A percentile compares a stretch with the other conserved stretches of the same genome.
Conservation (phyloP, 2,888 invertebrate genomes). For the Cephus nigrinus region DNA sequence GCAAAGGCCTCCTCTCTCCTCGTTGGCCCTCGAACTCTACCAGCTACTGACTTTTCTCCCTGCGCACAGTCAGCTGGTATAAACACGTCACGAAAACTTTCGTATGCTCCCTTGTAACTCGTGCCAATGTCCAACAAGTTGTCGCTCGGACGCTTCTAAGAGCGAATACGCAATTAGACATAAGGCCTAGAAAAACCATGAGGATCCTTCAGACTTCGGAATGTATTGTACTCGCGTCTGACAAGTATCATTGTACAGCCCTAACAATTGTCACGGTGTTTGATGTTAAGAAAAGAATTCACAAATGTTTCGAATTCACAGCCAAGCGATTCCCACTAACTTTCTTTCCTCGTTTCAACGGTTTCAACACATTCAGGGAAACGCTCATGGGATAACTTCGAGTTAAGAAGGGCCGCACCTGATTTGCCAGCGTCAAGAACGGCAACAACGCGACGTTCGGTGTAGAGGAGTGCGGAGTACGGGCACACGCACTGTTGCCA, state of each 20-base stretch:
- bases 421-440: slow-evolving; percentile 31
- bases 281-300: not conserved
- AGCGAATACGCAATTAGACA: not conserved
- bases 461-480: not conserved
- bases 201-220: not conserved
- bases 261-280: not conserved
- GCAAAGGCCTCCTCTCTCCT: not conserved
- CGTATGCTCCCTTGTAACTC: slow-evolving; percentile 15
- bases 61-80: not conserved
- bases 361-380: not conserved
- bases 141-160: slow-evolving; percentile 20
- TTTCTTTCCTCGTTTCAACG: not conserved
- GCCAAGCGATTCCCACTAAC: not conserved
- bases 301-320: not conserved
- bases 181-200: not conserved
- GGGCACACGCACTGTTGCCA: slow-evolving; percentile 39
- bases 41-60: not conserved
- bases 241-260: not conserved
- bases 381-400: slow-evolving; percentile 14
- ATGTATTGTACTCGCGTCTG: not conserved
- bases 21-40: not conserved
- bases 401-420: slow-evolving; percentile 31
- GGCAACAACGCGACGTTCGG: slow-evolving; percentile 13
- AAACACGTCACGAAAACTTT: slow-evolving; percentile 9
- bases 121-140: slow-evolving; percentile 44